These are phyloP conservation scores for Coregonus ussuriensis DNA, from an alignment of 2,797 vertebrate species.

Conservation along the genomic window DNA sequence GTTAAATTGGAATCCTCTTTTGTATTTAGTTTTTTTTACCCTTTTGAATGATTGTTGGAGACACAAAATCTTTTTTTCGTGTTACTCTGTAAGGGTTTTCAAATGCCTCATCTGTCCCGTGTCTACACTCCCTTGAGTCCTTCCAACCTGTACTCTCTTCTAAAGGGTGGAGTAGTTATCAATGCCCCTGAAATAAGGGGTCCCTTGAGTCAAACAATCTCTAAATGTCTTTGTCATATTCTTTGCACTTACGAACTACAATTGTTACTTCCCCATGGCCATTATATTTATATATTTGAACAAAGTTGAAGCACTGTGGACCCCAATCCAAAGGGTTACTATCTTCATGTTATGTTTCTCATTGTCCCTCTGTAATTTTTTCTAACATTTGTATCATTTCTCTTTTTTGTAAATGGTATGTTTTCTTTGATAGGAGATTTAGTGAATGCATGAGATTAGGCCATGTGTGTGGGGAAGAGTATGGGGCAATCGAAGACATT, in stretches of 20 bases:
- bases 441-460: constrained; percentile 59
- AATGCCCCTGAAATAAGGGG: constrained; percentile 27
- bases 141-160: constrained; percentile 8
- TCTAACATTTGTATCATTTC: constrained; percentile 60
- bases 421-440: constrained; percentile 61
- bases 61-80: constrained; percentile 34
- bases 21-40: neutral
- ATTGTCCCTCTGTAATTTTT: constrained; percentile 49
- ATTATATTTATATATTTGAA: constrained; percentile 42
- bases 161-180: constrained; percentile 22
- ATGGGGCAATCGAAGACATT: constrained; percentile 39
- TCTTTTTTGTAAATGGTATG: constrained; percentile 51
- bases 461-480: constrained; percentile 53
- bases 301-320: constrained; percentile 49
- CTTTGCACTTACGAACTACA: constrained; percentile 57
- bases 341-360: constrained; percentile 32
- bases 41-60: constrained; percentile 27
- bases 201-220: neutral
- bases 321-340: neutral
- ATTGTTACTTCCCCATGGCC: constrained; percentile 32
- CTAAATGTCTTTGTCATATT: constrained; percentile 22
- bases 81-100: constrained; percentile 13
- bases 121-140: constrained; percentile 55
- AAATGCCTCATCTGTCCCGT: constrained; percentile 42
- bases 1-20: constrained; percentile 29